These are phyloP conservation scores for Denticeps clupeoides DNA, from an alignment of 2,797 vertebrate genomes.

Conservation along the genomic window DNA sequence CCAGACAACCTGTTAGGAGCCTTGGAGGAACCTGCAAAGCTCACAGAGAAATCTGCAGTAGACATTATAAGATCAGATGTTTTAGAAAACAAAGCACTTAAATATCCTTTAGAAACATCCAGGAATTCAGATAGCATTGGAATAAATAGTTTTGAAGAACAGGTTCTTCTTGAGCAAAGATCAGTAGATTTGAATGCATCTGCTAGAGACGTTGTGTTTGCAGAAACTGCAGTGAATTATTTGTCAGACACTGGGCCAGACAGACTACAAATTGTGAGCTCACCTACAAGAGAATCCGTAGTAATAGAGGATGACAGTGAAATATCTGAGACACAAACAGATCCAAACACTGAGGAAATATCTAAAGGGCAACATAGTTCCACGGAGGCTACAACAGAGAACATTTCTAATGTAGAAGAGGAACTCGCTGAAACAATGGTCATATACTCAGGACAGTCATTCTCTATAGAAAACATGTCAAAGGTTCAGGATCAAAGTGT, in stretches of 20 bases:
- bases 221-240: too few species aligned
- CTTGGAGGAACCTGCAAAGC: constrained; percentile 11
- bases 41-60: constrained; percentile 3
- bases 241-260: too few species aligned
- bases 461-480: background rate
- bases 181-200: too few species aligned
- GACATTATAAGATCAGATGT: background rate
- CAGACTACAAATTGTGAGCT: too few species aligned
- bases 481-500: background rate
- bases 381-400: background rate
- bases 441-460: background rate
- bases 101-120: background rate
- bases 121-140: too few species aligned
- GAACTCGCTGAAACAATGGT: too few species aligned
- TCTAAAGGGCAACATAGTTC: background rate
- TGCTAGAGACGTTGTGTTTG: too few species aligned
- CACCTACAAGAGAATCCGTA: too few species aligned
- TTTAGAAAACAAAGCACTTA: background rate
- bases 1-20: too few species aligned
- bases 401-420: background rate
- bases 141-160: too few species aligned
- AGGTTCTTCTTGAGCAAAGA: too few species aligned
- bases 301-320: background rate
- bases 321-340: too few species aligned
- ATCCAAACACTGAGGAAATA: background rate